These are phyloP conservation scores for Macrotrachela quadricornifera DNA, from an alignment of 1,140 invertebrate genomes.

Conservation along the genomic window DNA sequence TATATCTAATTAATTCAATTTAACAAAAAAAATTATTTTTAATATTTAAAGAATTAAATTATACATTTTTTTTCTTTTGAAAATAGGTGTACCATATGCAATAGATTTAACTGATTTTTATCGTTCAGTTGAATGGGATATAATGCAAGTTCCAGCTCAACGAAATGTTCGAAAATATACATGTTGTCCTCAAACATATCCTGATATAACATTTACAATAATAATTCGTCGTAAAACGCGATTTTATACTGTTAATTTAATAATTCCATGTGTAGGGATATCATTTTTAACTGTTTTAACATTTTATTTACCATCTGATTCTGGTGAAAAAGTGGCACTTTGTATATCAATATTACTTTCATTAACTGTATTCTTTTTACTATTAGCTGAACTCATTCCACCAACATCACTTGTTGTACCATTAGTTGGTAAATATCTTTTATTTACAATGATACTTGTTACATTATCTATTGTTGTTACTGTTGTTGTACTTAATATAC, in stretches of 20 bases:
- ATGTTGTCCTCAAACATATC: conserved; percentile 68
- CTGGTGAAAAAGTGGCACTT: conserved; percentile 29
- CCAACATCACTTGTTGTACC: conserved; percentile 28
- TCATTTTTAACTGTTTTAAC: conserved; percentile 33
- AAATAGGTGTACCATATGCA: conserved; percentile 5
- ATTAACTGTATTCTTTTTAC: conserved; percentile 29
- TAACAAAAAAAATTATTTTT: too few species aligned
- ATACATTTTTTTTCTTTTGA: too few species aligned
- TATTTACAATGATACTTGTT: conserved; percentile 31
- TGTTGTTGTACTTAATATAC: conserved; percentile 26
- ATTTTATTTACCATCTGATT: conserved; percentile 30
- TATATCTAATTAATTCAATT: too few species aligned
- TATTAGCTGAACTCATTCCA: conserved; percentile 29
- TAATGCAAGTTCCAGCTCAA: conserved; percentile 62
- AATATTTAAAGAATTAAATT: too few species aligned
- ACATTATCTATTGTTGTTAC: conserved; percentile 30
- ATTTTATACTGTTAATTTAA: conserved; percentile 31
- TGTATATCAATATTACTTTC: conserved; percentile 30
- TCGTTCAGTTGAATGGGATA: conserved; percentile 89
- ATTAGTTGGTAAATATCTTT: conserved; percentile 28
- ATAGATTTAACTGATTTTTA: conserved; percentile 25
- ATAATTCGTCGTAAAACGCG: conserved; percentile 52
- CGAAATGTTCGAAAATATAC: conserved; percentile 41
- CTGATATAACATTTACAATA: conserved; percentile 94
- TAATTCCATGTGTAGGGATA: conserved; percentile 29